Evolutionary conservation across 1,140 invertebrate genomes (phyloP), one percentile per base, ranked within the genome.

Genomic region (Aphaenogaster ashmeadi): DNA sequence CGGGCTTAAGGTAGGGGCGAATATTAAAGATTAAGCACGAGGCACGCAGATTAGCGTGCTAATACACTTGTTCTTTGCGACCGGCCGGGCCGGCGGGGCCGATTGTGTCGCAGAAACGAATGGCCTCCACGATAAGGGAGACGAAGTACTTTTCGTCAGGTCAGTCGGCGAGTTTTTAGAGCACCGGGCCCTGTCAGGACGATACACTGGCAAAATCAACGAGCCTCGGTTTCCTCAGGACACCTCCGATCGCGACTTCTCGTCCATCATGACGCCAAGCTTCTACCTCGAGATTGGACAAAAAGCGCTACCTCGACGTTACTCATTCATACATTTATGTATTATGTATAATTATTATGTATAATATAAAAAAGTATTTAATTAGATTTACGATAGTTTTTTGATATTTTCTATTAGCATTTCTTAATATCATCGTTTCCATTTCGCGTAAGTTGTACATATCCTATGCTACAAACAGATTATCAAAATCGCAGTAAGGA

Each of bases 71-170:
- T 89, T 86, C 85, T 54, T 81, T 50, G 64, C 83, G 62, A 79
- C 71, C 41, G 71, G 74, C n/a, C 83, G 58, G 67, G 33, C 44
- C 72, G 58, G 83, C 58, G 33, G 47, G 62, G 47, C 83, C 89
- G 89, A 90, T 90, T 89, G 72, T 77, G 89, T 87, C 89, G 89
- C 84, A 64, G 64, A 72, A 90, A 90, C 88, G 89, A 90, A 90
- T 87, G 88, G 77, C 56, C 21, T 60, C 18, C 56, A 75, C 88
- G 89, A 90, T 89, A 90, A 90, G 88, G 58, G 87, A 87, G 88
- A 90, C 88, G 77, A 83, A 90, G 89, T 90, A 85, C 75, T 89
- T 90, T 90, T 90, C 88, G 88, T 90, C 88, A 62, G 88, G 84
- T 83, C 50, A 80, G 50, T 79, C 64, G 36, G 54, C 56, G 13